Evolutionary conservation across 2,113 vertebrate species (phyloP).

Genomic region (Oryzias javanicus): DNA sequence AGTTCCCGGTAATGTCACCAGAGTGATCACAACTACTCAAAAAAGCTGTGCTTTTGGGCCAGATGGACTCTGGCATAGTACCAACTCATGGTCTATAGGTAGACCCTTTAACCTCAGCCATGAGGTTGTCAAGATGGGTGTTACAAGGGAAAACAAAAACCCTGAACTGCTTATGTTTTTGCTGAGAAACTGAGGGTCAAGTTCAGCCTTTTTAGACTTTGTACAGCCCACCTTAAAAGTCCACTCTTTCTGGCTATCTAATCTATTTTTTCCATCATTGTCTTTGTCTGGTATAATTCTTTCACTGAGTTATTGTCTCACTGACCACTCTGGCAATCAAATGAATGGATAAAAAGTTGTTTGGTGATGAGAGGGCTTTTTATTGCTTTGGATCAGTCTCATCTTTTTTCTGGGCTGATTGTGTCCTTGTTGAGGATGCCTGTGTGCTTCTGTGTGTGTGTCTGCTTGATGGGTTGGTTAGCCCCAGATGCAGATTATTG

Average conservation of each 20-base stretch:
- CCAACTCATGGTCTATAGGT: too few relatives aligned
- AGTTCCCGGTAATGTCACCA: too few relatives aligned
- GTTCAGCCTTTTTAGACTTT: constrained; percentile 18
- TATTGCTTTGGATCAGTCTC: constrained; percentile 53
- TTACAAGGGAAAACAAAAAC: constrained; percentile 34
- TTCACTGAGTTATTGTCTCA: constrained; percentile 17
- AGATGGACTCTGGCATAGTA: too few relatives aligned
- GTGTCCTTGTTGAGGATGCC: constrained; percentile 44
- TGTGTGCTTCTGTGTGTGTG: constrained; percentile 8
- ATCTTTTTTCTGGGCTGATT: constrained; percentile 55
- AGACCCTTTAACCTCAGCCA: not conserved
- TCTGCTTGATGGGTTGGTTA: constrained; percentile 56
- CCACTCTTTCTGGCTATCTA: not conserved
- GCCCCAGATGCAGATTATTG: constrained; percentile 78
- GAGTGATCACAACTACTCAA: too few relatives aligned
- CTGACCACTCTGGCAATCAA: constrained; percentile 21
- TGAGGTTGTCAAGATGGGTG: constrained; percentile 34
- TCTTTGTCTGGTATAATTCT: not conserved
- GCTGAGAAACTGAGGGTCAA: constrained; percentile 59
- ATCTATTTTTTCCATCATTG: not conserved
- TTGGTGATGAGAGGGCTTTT: constrained; percentile 38
- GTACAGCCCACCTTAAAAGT: not conserved
- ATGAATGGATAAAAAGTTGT: constrained; percentile 20
- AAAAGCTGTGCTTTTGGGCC: too few relatives aligned
- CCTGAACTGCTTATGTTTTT: constrained; percentile 54